These are phyloP conservation scores for Proisotoma minuta DNA, from an alignment of 2,888 invertebrate genomes.

Conservation along the genomic window DNA sequence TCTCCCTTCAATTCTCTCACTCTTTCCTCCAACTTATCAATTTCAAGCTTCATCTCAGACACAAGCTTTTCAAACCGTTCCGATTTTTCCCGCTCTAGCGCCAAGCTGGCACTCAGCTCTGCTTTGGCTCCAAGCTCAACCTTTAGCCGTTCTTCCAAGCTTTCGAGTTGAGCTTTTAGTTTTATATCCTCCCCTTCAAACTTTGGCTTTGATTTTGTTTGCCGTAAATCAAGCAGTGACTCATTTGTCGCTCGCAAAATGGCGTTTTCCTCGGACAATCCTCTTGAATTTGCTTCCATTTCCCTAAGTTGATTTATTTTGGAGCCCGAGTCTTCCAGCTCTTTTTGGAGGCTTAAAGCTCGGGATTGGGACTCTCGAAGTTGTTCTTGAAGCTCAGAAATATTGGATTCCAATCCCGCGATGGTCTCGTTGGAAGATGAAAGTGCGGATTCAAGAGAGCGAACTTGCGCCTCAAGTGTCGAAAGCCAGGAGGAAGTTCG, in stretches of 20 bases:
- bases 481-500: conserved; percentile 42
- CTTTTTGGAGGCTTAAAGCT: conserved; percentile 34
- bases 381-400: conserved; percentile 33
- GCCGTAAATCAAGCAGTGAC: too few relatives aligned
- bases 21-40: conserved; percentile 3
- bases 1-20: conserved; percentile 8
- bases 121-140: conserved; percentile 34
- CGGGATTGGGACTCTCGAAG: conserved; percentile 33
- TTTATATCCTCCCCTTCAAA: too few relatives aligned
- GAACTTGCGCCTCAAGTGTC: conserved; percentile 40
- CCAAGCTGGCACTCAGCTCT: conserved; percentile 31
- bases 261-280: conserved; percentile 36
- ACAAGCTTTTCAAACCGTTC: neutral
- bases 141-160: conserved; percentile 35
- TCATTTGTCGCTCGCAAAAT: conserved; percentile 42
- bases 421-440: conserved; percentile 29
- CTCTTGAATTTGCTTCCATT: conserved; percentile 28
- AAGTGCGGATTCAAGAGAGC: conserved; percentile 32
- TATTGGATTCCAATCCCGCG: conserved; percentile 35
- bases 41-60: neutral
- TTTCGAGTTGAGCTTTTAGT: conserved; percentile 29
- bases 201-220: too few relatives aligned
- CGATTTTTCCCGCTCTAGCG: conserved; percentile 25
- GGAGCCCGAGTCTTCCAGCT: conserved; percentile 34
- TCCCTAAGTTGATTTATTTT: conserved; percentile 30